phyloP scores from a whole-genome alignment of 2,797 vertebrate species.

The Garrulus glandarius region DNA sequence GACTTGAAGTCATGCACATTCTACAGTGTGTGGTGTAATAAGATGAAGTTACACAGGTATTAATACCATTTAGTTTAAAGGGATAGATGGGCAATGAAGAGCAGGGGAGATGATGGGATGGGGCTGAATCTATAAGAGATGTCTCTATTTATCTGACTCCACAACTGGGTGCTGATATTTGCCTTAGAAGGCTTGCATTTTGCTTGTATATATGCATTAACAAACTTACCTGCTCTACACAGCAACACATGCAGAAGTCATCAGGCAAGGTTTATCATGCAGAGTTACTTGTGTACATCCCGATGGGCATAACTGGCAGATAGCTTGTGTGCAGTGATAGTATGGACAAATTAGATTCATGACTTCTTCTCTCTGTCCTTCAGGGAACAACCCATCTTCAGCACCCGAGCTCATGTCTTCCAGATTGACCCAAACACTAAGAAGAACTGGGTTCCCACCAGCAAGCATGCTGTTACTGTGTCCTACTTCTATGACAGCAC shows the following conservation, averaged over 20 bases:
- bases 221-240: neutral
- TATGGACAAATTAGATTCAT: slow-evolving; percentile 79
- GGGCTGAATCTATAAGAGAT: neutral
- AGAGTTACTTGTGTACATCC: neutral
- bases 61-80: neutral
- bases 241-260: neutral
- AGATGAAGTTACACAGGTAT: neutral
- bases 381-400: slow-evolving; percentile 99
- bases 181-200: neutral
- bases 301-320: neutral
- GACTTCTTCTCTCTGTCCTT: slow-evolving; percentile 79
- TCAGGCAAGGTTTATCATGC: neutral
- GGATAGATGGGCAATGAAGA: neutral
- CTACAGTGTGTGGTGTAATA: neutral
- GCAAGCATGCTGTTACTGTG: slow-evolving; percentile 98
- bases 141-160: neutral
- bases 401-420: slow-evolving; percentile 98
- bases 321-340: slow-evolving; percentile 19
- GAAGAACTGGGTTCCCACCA: slow-evolving; percentile 99
- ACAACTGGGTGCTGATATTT: neutral
- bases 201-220: neutral
- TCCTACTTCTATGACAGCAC: slow-evolving; percentile 99
- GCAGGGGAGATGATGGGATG: neutral
- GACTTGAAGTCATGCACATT: neutral
- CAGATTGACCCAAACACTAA: slow-evolving; percentile 99